Conservation (phyloP, 2,888 invertebrate species). For the Mesorhabditis belari region DNA sequence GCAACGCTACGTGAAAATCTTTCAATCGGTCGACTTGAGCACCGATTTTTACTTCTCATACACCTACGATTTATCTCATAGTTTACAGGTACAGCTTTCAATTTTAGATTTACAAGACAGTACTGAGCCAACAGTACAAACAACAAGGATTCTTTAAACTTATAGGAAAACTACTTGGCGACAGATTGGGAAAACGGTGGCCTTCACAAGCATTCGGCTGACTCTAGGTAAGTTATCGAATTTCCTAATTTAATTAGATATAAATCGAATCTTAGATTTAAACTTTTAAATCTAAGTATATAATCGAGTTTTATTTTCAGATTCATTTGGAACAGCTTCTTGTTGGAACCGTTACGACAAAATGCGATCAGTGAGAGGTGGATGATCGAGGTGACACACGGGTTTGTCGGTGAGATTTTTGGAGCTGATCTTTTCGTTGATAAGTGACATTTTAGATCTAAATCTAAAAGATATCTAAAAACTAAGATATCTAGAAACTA, state of each 20-base stretch:
- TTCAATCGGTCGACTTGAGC: conserved; percentile 81
- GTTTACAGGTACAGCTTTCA: conserved; percentile 75
- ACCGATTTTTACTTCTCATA: conserved; percentile 93
- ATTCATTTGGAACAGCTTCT: conserved; percentile 91
- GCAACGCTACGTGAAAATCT: conserved; percentile 46
- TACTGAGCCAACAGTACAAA: no score
- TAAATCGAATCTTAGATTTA: background rate
- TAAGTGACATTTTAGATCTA: background rate
- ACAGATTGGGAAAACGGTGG: conserved; percentile 20
- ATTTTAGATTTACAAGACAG: conserved; percentile 3
- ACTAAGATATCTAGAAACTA: no score
- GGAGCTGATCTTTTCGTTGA: background rate
- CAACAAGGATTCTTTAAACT: no score
- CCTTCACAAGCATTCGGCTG: conserved; percentile 14
- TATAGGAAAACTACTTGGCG: conserved; percentile 64
- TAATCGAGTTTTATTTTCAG: conserved; percentile 62
- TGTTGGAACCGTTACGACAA: conserved; percentile 67
- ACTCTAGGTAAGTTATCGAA: conserved; percentile 5
- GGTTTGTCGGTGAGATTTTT: conserved; percentile 66
- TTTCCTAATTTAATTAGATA: background rate
- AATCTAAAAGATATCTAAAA: no score
- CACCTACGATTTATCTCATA: conserved; percentile 87
- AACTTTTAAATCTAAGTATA: background rate
- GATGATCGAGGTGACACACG: conserved; percentile 87
- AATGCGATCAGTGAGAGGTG: conserved; percentile 66